Conservation (phyloP, 2,113 vertebrate genomes). For the Mixornis gularis region DNA sequence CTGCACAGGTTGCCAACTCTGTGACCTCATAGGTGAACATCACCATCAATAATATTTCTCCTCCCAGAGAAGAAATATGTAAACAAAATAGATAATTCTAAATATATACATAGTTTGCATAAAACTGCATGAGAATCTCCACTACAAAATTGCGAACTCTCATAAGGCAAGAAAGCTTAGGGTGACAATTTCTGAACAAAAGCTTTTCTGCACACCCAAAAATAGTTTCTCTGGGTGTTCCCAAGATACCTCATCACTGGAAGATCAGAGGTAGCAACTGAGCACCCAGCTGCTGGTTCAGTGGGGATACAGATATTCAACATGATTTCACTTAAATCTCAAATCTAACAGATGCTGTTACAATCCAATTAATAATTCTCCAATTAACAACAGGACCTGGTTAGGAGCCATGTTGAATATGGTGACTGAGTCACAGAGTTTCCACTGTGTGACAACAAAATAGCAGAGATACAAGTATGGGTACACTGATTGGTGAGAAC, state of each 20-base stretch:
- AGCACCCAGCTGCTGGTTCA: not conserved
- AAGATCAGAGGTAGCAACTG: not conserved
- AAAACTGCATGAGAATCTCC: too few relatives aligned
- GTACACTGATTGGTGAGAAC: not conserved
- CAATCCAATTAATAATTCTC: not conserved
- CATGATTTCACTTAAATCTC: not conserved
- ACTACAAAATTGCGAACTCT: too few relatives aligned
- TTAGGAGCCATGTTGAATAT: not conserved
- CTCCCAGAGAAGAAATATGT: too few relatives aligned
- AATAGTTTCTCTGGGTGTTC: not conserved
- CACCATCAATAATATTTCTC: too few relatives aligned
- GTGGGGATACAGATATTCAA: not conserved
- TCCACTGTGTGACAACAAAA: not conserved
- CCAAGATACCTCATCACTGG: not conserved
- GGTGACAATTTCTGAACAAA: not conserved
- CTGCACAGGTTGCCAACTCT: too few relatives aligned
- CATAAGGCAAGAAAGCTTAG: too few relatives aligned
- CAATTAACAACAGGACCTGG: not conserved
- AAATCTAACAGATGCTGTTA: not conserved
- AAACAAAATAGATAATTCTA: too few relatives aligned
- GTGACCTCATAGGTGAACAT: too few relatives aligned
- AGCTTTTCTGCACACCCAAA: not conserved
- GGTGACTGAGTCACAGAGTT: not conserved
- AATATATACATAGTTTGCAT: too few relatives aligned
- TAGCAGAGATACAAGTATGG: not conserved